Base-by-base conservation (phyloP, 1,140 invertebrate genomes). In the Sitophilus oryzae region DNA sequence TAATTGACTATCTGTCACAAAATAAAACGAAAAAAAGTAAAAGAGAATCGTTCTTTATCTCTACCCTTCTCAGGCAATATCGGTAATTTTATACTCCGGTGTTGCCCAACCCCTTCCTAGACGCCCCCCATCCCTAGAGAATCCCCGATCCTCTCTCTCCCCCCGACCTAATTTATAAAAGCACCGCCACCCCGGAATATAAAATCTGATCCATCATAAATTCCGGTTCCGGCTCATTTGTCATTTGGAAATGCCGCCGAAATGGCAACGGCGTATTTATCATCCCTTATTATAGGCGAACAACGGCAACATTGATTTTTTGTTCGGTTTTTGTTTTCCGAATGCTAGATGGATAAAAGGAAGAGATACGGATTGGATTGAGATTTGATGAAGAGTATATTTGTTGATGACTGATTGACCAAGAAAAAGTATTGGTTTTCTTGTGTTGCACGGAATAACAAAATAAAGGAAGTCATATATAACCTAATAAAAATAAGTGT, bases 201-300 rank as follows among this genome's bases (percentile, higher is more conserved):
- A 51, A 51, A 51, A 51, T 42, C 38, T 36, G 49, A 51, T 51
- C 40, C 49, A 51, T 51, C 49, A 51, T 51, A 51, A 42, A 51
- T 51, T 51, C n/a, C 49, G 40, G 49, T 51, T 51, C 47, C 49
- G 38, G 37, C 49, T 51, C 49, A 51, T 51, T 51, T 51, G 49
- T 51, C 49, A 51, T 51, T 51, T 51, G 3, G 44, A 46, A 46
- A 46, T 46, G 44, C 25, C 44, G 44, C 9, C 49, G 35, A 51
- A 51, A 51, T 51, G 49, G 49, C 49, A 42, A 51, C 49, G 36
- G 22, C 49, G 49, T 40, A 51, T 51, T 14, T 34, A 51, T 42
- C 40, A 42, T 51, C 47, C 35, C 44, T n/a, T 42, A 42, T 42
- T 42, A 42, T 16, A 38, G 14, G 18, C n/a, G 6, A 4, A 44